phyloP scores from a whole-genome alignment of 2,797 vertebrate genomes.

The Enteromius trimaculatus region DNA sequence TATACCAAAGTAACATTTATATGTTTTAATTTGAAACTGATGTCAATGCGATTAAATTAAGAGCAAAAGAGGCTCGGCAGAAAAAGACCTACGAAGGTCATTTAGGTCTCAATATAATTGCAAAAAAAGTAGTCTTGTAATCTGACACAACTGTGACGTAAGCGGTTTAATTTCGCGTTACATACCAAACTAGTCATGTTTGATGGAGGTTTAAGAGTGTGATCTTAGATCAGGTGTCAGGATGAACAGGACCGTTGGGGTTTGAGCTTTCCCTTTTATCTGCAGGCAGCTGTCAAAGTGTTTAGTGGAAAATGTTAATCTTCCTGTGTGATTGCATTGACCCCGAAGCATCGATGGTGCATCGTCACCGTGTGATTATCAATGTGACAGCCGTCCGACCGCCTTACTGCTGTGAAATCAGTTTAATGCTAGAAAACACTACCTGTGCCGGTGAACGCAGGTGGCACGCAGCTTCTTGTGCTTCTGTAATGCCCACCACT shows the following conservation, averaged over 20 bases:
- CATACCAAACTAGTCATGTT: neutral
- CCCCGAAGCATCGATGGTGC: conserved; percentile 72
- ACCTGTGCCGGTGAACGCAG: neutral
- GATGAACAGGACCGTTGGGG: conserved; percentile 2
- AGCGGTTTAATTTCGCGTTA: neutral
- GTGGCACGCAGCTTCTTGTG: neutral
- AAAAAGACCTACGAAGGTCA: neutral
- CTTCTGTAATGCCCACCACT: neutral
- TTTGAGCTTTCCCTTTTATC: conserved; percentile 28
- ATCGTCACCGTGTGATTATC: conserved; percentile 35
- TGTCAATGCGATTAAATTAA: neutral
- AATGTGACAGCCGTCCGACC: neutral
- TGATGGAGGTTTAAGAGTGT: neutral
- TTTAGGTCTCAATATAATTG: neutral
- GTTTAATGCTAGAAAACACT: neutral
- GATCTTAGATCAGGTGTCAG: conserved; percentile 40
- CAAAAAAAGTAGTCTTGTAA: neutral
- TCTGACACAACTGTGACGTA: neutral
- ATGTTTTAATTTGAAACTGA: neutral
- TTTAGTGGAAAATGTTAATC: conserved; percentile 71
- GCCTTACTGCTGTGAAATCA: neutral
- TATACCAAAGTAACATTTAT: neutral
- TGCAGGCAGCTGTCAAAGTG: conserved; percentile 56
- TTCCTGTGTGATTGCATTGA: conserved; percentile 72
- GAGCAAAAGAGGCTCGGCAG: neutral